These are phyloP conservation scores for Enchytraeus crypticus DNA, from an alignment of 2,888 invertebrate genomes.

Conservation along the genomic window DNA sequence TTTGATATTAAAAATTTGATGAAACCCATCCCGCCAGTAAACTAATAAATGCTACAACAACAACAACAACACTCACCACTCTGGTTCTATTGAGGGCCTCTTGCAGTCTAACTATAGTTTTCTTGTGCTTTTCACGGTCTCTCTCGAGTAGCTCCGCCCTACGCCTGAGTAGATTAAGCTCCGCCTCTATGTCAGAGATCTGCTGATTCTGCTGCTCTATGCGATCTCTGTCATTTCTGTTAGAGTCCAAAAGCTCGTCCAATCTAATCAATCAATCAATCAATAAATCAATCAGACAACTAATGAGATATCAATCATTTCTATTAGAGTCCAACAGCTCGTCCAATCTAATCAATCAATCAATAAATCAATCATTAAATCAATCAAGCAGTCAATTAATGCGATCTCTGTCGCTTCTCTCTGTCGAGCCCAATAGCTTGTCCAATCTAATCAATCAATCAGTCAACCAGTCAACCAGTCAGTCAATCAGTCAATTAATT, in stretches of 20 bases:
- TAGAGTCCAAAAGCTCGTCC: constrained; percentile 37
- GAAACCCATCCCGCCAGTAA: too few relatives aligned
- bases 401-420: constrained; percentile 40
- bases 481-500: too few relatives aligned
- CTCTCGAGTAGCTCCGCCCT: constrained; percentile 38
- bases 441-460: constrained; percentile 36
- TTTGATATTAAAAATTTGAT: too few relatives aligned
- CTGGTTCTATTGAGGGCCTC: constrained; percentile 41
- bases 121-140: constrained; percentile 44
- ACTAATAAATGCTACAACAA: too few relatives aligned
- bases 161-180: constrained; percentile 48
- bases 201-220: constrained; percentile 50
- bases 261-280: constrained; percentile 27
- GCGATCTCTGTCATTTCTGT: constrained; percentile 41
- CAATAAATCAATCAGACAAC: background rate
- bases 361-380: background rate
- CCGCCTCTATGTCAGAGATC: constrained; percentile 49
- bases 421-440: constrained; percentile 32
- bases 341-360: constrained; percentile 32
- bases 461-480: too few relatives aligned
- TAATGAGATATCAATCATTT: constrained; percentile 44
- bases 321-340: constrained; percentile 35
- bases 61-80: constrained; percentile 37
- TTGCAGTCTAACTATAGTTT: constrained; percentile 42
- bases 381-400: constrained; percentile 28